phyloP scores from a whole-genome alignment of 1,140 invertebrate species.

The Ctenoplectra terminalis region DNA sequence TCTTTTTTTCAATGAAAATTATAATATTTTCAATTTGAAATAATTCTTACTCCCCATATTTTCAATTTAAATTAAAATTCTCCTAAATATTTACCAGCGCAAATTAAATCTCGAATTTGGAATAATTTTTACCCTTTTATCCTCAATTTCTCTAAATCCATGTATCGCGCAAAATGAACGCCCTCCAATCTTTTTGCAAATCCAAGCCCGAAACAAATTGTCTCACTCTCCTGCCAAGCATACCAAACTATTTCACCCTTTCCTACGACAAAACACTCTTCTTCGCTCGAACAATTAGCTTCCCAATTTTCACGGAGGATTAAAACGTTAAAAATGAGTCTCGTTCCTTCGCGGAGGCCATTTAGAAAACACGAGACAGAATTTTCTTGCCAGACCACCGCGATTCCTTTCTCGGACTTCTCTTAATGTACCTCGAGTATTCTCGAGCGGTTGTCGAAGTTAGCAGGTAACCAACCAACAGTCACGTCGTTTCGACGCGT shows the following conservation, averaged over 20 bases:
- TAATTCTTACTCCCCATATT: too few species aligned
- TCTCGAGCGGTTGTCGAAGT: conserved; percentile 53
- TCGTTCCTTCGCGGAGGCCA: too few species aligned
- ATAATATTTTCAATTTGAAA: too few species aligned
- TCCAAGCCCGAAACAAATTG: not conserved
- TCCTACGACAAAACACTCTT: not conserved
- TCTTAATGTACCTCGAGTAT: conserved; percentile 58
- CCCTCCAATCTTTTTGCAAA: too few species aligned
- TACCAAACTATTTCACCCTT: not conserved
- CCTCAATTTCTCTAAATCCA: too few species aligned
- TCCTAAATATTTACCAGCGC: too few species aligned
- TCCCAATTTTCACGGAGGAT: too few species aligned
- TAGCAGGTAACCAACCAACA: conserved; percentile 33
- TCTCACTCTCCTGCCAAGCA: not conserved
- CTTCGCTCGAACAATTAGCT: not conserved
- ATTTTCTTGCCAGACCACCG: not conserved
- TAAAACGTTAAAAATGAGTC: not conserved
- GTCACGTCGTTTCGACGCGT: conserved; percentile 40
- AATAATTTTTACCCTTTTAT: too few species aligned
- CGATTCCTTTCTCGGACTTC: not conserved
- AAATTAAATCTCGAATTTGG: too few species aligned
- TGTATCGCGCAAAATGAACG: too few species aligned
- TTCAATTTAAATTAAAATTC: too few species aligned
- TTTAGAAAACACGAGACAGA: conserved; percentile 8
- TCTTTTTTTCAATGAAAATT: too few species aligned